Conservation (phyloP, 2,888 invertebrate species). For the Tinea pellionella region DNA sequence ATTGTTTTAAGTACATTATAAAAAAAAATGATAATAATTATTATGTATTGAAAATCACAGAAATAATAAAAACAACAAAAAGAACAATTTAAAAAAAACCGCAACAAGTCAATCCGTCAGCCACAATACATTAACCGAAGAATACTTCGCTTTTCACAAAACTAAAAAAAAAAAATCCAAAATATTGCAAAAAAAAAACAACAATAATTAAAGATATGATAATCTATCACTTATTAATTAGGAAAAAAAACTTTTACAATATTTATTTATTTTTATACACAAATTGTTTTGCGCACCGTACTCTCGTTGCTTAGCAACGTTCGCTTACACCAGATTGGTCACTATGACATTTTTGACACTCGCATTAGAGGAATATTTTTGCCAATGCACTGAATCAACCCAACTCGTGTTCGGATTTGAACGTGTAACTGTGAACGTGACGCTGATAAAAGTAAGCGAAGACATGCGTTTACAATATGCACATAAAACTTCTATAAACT, state of each 20-base stretch:
- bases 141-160: neutral
- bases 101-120: neutral
- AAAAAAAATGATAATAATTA: too few relatives aligned
- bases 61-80: too few relatives aligned
- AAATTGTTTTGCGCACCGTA: neutral
- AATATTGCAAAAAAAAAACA: neutral
- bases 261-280: neutral
- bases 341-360: too few relatives aligned
- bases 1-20: too few relatives aligned
- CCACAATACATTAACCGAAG: neutral
- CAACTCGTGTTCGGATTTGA: too few relatives aligned
- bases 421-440: too few relatives aligned
- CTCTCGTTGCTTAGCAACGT: neutral
- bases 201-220: constrained; percentile 19
- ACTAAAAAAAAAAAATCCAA: neutral
- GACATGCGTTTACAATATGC: too few relatives aligned
- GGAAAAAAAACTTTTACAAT: neutral
- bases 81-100: neutral
- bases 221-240: neutral
- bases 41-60: too few relatives aligned
- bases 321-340: neutral
- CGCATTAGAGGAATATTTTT: too few relatives aligned
- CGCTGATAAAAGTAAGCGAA: too few relatives aligned
- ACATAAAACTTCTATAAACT: too few relatives aligned
- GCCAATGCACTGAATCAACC: too few relatives aligned